Conservation (phyloP, 2,113 vertebrate species). For the Rattus rattus region DNA sequence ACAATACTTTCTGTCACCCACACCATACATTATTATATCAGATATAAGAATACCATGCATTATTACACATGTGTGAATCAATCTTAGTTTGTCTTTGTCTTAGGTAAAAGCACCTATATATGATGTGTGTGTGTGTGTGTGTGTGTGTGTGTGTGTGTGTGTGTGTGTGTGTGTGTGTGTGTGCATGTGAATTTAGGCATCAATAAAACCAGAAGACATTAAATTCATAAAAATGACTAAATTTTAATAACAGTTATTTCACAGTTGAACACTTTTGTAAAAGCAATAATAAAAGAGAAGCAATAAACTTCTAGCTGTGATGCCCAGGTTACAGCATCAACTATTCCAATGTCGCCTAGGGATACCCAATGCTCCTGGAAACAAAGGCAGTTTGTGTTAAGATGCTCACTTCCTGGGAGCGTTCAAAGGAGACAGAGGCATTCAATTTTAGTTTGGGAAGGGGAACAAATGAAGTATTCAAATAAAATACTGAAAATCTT, state of each 20-base stretch:
- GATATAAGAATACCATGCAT: not conserved
- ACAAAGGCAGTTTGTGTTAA: not conserved
- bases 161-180: not conserved
- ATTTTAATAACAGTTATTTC: conserved; percentile 50
- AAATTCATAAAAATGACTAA: conserved; percentile 28
- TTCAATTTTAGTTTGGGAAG: not conserved
- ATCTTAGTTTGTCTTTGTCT: conserved; percentile 38
- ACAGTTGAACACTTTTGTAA: conserved; percentile 49
- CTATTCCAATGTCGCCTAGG: not conserved
- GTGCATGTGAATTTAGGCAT: not conserved
- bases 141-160: not conserved
- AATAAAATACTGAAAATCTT: not conserved
- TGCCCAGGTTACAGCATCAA: not conserved
- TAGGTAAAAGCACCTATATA: conserved; percentile 11
- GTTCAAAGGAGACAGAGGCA: not conserved
- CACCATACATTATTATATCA: not conserved
- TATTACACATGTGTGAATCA: not conserved
- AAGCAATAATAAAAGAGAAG: conserved; percentile 54
- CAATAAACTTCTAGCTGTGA: conserved; percentile 5
- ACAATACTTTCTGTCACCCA: not conserved
- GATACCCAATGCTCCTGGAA: not conserved
- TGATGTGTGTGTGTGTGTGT: not conserved
- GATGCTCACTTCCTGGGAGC: not conserved
- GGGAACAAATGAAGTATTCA: conserved; percentile 2
- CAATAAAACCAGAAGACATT: conserved; percentile 6